Conservation (phyloP, 1,140 invertebrate genomes). For the Triops longicaudatus region DNA sequence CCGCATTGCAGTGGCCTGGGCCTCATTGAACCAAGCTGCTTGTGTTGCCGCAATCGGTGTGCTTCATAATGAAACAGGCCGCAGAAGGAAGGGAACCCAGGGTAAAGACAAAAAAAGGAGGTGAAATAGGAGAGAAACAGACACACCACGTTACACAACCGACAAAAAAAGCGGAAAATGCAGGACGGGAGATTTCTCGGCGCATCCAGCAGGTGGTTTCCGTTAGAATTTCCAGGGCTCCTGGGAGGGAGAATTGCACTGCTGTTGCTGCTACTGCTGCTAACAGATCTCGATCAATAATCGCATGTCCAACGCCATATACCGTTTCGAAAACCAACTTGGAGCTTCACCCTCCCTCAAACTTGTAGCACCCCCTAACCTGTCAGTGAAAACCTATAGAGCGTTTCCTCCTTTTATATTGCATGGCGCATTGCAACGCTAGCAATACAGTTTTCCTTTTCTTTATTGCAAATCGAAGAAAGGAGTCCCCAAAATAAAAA, state of each 20-base stretch:
- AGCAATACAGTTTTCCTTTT: not conserved
- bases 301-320: slow-evolving; percentile 11
- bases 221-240: not conserved
- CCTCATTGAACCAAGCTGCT: slow-evolving; percentile 6
- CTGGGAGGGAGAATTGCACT: not conserved
- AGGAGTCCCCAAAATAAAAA: not conserved
- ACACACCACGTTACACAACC: not conserved
- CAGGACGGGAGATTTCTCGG: not conserved
- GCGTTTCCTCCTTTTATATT: not conserved
- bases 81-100: not conserved
- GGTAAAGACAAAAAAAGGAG: not conserved
- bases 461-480: not conserved
- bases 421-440: slow-evolving; percentile 5
- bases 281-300: slow-evolving; percentile 12
- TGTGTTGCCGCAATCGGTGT: slow-evolving; percentile 12
- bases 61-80: slow-evolving; percentile 2
- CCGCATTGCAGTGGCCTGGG: slow-evolving; percentile 13
- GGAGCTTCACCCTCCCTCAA: not conserved
- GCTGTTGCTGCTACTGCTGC: not conserved
- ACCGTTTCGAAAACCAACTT: not conserved
- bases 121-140: not conserved
- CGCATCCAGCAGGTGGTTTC: not conserved
- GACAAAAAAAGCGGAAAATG: not conserved
- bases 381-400: not conserved
- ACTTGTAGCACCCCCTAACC: slow-evolving; percentile 10